phyloP scores from a whole-genome alignment of 2,888 invertebrate genomes.

The Electrophaes corylata region DNA sequence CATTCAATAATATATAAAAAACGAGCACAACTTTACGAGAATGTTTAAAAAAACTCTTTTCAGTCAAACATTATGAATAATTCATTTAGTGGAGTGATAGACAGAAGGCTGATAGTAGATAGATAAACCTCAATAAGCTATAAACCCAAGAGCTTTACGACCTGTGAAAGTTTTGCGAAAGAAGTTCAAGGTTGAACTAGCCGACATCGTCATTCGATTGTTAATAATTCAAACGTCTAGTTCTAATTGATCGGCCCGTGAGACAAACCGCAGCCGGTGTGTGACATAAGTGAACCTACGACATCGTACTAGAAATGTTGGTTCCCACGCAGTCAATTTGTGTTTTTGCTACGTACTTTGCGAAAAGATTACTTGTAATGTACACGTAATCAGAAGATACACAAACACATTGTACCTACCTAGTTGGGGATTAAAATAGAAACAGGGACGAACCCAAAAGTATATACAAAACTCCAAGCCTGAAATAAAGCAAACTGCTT shows the following conservation, averaged over 20 bases:
- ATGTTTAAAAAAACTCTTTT: neutral
- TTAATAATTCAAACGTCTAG: constrained; percentile 60
- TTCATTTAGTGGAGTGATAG: neutral
- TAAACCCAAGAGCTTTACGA: neutral
- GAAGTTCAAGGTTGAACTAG: constrained; percentile 59
- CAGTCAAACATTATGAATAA: constrained; percentile 10
- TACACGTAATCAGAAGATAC: no score
- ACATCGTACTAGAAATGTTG: neutral
- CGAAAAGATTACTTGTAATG: no score
- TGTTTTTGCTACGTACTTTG: neutral
- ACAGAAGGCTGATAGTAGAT: neutral
- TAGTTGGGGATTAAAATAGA: no score
- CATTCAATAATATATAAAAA: neutral
- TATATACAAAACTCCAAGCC: no score
- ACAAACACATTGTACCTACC: no score
- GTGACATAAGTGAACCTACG: neutral
- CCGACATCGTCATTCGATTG: constrained; percentile 46
- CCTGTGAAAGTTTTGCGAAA: constrained; percentile 48
- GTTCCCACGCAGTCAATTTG: neutral
- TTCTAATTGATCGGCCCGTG: constrained; percentile 61
- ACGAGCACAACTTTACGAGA: neutral
- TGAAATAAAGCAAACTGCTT: no score
- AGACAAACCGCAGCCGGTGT: constrained; percentile 61
- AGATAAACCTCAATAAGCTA: neutral
- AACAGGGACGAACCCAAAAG: no score